A percentile compares a stretch with the other conserved stretches of the same genome.
Evolutionary conservation across 2,888 invertebrate species (phyloP).

Genomic region (Cinara cedri): DNA sequence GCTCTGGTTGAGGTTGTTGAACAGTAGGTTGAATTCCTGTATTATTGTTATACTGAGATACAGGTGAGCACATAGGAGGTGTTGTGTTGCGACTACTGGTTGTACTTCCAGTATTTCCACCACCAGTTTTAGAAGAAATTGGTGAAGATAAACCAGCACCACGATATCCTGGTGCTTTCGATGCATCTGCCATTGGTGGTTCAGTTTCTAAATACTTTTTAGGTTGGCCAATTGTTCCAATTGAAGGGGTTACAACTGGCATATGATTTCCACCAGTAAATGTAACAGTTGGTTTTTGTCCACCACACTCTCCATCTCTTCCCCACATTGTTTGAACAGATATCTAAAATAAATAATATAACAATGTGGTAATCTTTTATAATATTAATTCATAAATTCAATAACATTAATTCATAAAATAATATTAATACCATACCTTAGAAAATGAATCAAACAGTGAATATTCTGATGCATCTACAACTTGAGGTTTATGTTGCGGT

Average conservation of each 20-base stretch:
- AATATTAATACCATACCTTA: conserved; percentile 63
- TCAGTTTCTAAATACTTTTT: conserved; percentile 66
- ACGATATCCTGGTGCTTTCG: conserved; percentile 90
- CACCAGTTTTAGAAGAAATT: conserved; percentile 62
- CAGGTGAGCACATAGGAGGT: conserved; percentile 53
- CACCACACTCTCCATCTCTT: conserved; percentile 65
- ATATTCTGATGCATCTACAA: conserved; percentile 68
- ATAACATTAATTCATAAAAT: background rate
- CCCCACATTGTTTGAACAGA: conserved; percentile 72
- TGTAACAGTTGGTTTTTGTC: conserved; percentile 63
- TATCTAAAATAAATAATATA: conserved; percentile 62
- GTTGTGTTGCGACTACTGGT: conserved; percentile 48
- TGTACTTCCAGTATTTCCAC: conserved; percentile 45
- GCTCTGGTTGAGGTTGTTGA: conserved; percentile 49
- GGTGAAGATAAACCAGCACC: conserved; percentile 78
- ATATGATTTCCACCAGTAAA: conserved; percentile 72
- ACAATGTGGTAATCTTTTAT: background rate
- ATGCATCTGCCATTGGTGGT: conserved; percentile 76
- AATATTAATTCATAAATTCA: too few relatives aligned
- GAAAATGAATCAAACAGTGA: conserved; percentile 82
- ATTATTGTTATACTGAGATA: conserved; percentile 50
- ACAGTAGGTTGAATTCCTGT: conserved; percentile 20
- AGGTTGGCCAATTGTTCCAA: conserved; percentile 66
- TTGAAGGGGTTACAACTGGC: conserved; percentile 67
- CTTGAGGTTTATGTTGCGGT: conserved; percentile 56